Conservation (phyloP, 2,797 vertebrate genomes). For the Acanthopagrus latus region DNA sequence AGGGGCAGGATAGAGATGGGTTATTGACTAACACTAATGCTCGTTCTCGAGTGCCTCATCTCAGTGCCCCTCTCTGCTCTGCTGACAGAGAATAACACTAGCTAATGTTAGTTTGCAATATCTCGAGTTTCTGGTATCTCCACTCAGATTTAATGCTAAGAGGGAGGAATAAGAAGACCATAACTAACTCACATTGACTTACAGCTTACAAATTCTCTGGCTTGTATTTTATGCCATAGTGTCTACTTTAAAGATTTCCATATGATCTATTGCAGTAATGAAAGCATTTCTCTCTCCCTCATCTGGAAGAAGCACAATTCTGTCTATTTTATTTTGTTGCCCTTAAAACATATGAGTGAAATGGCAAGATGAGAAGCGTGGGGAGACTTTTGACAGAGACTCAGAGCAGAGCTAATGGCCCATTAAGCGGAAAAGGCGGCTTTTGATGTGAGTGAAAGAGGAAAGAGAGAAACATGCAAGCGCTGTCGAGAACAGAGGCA, state of each 20-base stretch:
- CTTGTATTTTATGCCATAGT: not conserved
- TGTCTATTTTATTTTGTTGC: conserved; percentile 45
- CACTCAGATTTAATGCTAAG: too few relatives aligned
- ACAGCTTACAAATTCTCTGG: conserved; percentile 4
- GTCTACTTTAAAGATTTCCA: conserved; percentile 19
- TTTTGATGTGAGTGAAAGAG: conserved; percentile 66
- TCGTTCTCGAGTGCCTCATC: too few relatives aligned
- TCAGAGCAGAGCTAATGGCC: conserved; percentile 73
- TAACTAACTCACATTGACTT: not conserved
- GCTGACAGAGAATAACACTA: too few relatives aligned
- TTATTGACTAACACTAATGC: too few relatives aligned
- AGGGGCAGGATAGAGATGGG: too few relatives aligned
- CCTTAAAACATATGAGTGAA: conserved; percentile 53
- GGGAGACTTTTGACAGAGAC: conserved; percentile 61
- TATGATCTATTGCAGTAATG: conserved; percentile 23
- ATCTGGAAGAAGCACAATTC: conserved; percentile 19
- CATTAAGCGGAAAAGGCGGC: conserved; percentile 67
- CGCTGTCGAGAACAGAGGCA: conserved; percentile 32
- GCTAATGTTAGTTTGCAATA: too few relatives aligned
- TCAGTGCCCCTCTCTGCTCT: too few relatives aligned
- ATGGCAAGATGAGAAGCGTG: conserved; percentile 49
- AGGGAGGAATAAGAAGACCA: not conserved
- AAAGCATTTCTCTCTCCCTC: not conserved
- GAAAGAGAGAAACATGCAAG: conserved; percentile 38
- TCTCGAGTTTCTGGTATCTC: too few relatives aligned